Base-by-base conservation (phyloP, 2,113 vertebrate species). In the Gyps fulvus region DNA sequence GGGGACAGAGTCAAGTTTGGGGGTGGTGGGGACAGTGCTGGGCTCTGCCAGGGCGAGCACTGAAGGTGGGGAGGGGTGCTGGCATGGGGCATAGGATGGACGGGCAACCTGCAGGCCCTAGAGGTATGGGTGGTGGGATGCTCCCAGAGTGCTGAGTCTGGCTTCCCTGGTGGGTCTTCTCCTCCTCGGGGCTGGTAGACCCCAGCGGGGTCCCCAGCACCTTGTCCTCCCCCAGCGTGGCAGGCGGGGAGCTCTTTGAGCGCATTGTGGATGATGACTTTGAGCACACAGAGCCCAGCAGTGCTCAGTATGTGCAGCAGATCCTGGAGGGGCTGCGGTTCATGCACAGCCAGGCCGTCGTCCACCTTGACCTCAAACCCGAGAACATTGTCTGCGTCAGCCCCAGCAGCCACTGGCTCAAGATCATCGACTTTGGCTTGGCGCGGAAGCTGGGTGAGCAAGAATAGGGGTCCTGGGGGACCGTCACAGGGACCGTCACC, bases 391-490 rank as follows among this genome's bases (percentile, higher is more conserved):
- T 99, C 50, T 99, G 99, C 0, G 88, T 99, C 95, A 98, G 98
- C 83, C 95, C 96, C 0, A 27, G 93, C 6, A 98, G 98, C 40
- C 98, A 98, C 11, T 66, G 77, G 49, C 80, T 99, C 90, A 99
- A 99, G 97, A 99, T 99, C 95, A 98, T 99, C 0, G 99, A 99
- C 98, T 99, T 99, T 1, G 99, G 99, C 66, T 61, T 99, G 97
- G 99, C 99, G 0, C 97, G 85, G 63, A 98, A 98, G 94, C 96
- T 99, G 72, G 98, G 99, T 99, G 95, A 98, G 98, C 47, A 3
- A 11, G 29, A 19, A 12, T 2, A 12, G 15, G 26, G 31, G 20
- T 18, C 26, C 57, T 50, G 83, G 42, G 20, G n/a, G n/a, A n/a
- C n/a, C n/a, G n/a, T n/a, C n/a, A n/a, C n/a, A n/a, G n/a, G 12